These are phyloP conservation scores for Nomada goodeniana DNA, from an alignment of 2,888 invertebrate genomes.

Conservation along the genomic window DNA sequence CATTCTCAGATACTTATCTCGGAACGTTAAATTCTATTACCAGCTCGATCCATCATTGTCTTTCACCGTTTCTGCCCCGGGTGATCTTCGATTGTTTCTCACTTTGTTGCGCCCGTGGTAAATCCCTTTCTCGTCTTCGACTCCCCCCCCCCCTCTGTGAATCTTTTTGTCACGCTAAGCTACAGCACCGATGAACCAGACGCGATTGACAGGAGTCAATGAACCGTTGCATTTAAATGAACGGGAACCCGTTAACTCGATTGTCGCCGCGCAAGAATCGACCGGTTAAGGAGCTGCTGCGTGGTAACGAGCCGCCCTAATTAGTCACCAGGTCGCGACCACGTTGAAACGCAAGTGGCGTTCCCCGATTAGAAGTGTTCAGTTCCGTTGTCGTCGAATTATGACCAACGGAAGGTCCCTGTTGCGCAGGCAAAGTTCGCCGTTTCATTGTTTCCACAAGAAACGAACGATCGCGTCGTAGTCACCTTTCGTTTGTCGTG, in stretches of 20 bases:
- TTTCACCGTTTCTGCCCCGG: too few species aligned
- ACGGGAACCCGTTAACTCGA: conserved; percentile 47
- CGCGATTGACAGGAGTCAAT: conserved; percentile 24
- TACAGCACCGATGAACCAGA: neutral
- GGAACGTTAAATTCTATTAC: neutral
- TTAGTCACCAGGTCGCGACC: conserved; percentile 49
- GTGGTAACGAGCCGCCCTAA: conserved; percentile 54
- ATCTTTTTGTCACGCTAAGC: neutral
- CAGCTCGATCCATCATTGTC: too few species aligned
- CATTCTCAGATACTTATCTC: neutral
- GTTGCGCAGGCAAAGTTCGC: too few species aligned
- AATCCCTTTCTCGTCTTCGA: too few species aligned
- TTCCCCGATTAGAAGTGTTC: conserved; percentile 31
- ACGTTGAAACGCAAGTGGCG: conserved; percentile 6
- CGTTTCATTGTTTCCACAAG: neutral
- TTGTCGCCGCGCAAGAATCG: conserved; percentile 56
- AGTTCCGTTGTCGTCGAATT: neutral
- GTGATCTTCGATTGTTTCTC: neutral
- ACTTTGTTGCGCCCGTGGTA: too few species aligned
- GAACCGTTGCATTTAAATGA: conserved; percentile 35
- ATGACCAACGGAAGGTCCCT: neutral
- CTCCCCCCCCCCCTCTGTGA: neutral
- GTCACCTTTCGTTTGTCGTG: neutral
- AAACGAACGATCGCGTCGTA: neutral
- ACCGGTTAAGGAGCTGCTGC: conserved; percentile 58